These are phyloP conservation scores for Natator depressus DNA, from an alignment of 2,113 vertebrate genomes.

Conservation along the genomic window DNA sequence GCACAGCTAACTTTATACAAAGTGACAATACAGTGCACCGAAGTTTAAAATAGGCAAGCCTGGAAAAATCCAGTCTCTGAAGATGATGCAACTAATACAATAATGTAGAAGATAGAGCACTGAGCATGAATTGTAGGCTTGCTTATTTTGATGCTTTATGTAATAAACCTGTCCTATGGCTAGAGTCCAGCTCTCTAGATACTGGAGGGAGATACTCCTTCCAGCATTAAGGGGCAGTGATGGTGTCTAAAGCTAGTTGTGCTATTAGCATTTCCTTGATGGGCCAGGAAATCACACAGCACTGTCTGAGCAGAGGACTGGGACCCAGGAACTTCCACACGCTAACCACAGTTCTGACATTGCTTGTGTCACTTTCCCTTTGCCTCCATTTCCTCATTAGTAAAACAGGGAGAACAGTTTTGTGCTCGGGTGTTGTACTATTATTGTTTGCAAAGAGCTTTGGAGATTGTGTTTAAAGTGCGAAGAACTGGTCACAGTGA, in stretches of 20 bases:
- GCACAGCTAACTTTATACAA: rapidly evolving
- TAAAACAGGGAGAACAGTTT: rapidly evolving
- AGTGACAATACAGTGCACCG: not conserved
- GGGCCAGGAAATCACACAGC: not conserved
- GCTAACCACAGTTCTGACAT: not conserved
- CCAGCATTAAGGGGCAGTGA: not conserved
- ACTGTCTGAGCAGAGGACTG: rapidly evolving
- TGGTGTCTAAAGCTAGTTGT: not conserved
- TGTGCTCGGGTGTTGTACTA: not conserved
- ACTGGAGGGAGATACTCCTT: not conserved
- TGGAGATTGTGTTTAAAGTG: not conserved
- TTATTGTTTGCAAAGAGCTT: not conserved
- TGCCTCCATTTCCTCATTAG: rapidly evolving
- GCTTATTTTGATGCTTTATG: not conserved
- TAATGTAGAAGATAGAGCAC: not conserved
- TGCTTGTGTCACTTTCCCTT: not conserved
- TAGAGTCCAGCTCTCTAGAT: not conserved
- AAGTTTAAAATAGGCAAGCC: not conserved
- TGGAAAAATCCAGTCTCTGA: conserved; percentile 22
- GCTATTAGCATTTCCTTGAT: not conserved
- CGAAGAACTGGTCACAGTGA: not conserved
- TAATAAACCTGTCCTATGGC: not conserved
- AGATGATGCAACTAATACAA: not conserved
- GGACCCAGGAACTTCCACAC: not conserved
- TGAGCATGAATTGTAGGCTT: not conserved